A percentile compares a stretch with the other conserved stretches of the same genome.
Conservation (phyloP, 1,140 invertebrate species). For the Nixonia krombeini region DNA sequence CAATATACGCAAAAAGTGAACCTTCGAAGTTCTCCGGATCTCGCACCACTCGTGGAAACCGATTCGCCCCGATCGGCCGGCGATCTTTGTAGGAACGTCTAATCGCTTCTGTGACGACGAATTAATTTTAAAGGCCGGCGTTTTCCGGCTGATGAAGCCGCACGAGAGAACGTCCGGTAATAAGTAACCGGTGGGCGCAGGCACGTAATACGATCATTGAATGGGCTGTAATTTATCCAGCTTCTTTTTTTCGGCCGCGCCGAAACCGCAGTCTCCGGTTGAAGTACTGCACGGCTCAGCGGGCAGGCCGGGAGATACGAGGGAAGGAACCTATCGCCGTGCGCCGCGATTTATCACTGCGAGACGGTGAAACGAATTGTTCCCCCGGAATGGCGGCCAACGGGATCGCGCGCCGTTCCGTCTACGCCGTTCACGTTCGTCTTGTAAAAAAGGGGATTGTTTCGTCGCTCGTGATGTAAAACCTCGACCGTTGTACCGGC, state of each 20-base stretch:
- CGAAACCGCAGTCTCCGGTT: conserved; percentile 34
- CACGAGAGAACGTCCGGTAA: no score
- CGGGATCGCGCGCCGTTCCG: conserved; percentile 33
- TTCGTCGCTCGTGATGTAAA: conserved; percentile 36
- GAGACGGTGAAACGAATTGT: conserved; percentile 61
- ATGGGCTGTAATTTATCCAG: conserved; percentile 40
- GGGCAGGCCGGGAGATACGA: conserved; percentile 26
- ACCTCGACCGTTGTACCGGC: conserved; percentile 28
- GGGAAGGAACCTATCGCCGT: conserved; percentile 42
- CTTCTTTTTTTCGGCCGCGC: conserved; percentile 32
- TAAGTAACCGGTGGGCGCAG: no score
- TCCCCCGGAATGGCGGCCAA: conserved; percentile 44
- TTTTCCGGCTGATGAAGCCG: no score
- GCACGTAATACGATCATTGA: conserved; percentile 42
- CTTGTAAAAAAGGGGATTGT: conserved; percentile 31
- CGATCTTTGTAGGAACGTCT: no score
- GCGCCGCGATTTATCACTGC: conserved; percentile 61
- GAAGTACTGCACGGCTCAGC: conserved; percentile 44
- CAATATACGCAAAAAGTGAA: no score
- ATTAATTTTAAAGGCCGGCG: no score
- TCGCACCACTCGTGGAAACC: no score
- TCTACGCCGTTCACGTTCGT: conserved; percentile 37
- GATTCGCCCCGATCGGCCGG: no score
- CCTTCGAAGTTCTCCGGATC: no score
- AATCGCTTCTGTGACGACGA: no score